A percentile compares a stretch with the other conserved stretches of the same genome.
phyloP scores from a whole-genome alignment of 2,888 invertebrate genomes.

The Hemaris fuciformis region DNA sequence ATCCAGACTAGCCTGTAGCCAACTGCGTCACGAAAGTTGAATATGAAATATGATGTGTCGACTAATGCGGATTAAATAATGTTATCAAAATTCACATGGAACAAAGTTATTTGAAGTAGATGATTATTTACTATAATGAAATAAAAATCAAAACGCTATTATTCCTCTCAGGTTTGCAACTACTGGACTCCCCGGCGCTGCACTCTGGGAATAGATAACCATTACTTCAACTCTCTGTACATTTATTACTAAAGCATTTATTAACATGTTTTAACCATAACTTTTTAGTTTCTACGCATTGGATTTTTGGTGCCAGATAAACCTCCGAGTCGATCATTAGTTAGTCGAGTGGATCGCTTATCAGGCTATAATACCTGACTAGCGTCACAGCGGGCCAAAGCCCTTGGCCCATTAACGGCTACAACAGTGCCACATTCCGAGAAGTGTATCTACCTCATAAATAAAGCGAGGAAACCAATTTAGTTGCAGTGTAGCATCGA shows the following conservation, averaged over 20 bases:
- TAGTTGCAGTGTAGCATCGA: neutral
- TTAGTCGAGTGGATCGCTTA: conserved; percentile 38
- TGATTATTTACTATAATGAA: neutral
- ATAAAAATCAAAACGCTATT: neutral
- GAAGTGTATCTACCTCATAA: conserved; percentile 3
- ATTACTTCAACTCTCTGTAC: neutral
- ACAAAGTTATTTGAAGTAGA: neutral
- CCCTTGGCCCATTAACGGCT: conserved; percentile 50
- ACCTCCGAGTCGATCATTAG: conserved; percentile 26
- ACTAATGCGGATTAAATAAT: too few species aligned
- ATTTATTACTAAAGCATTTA: neutral
- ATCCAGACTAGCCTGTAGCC: too few species aligned
- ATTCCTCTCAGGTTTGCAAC: conserved; percentile 32
- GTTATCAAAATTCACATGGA: too few species aligned
- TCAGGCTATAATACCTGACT: conserved; percentile 40
- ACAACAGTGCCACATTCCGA: conserved; percentile 15
- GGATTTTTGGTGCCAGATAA: conserved; percentile 25
- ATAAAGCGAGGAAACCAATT: neutral
- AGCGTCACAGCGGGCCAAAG: conserved; percentile 46
- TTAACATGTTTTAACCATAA: neutral
- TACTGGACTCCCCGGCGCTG: conserved; percentile 39
- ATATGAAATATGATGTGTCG: too few species aligned
- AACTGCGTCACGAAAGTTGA: too few species aligned
- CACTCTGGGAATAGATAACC: conserved; percentile 25
- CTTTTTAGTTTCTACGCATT: conserved; percentile 13